Evolutionary conservation across 2,113 vertebrate species (phyloP).

Genomic region (Pygoscelis adeliae): DNA sequence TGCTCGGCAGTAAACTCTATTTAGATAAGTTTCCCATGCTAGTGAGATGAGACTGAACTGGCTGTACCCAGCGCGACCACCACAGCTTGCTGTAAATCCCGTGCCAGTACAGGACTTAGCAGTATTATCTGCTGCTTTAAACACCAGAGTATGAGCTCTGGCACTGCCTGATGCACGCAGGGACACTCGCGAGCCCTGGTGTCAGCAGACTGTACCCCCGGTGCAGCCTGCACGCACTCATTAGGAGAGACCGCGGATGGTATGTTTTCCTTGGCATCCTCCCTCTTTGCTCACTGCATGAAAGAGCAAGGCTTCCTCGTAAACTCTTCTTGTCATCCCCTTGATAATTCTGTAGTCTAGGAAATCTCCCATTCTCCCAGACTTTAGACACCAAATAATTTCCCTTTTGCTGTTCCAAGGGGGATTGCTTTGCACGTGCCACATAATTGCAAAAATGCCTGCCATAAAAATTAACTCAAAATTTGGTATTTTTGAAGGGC

Average conservation of each 20-base stretch:
- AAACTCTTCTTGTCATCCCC: neutral
- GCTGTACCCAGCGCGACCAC: neutral
- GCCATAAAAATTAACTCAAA: neutral
- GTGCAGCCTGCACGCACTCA: neutral
- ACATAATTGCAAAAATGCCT: neutral
- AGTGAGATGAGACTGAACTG: neutral
- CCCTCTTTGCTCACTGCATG: neutral
- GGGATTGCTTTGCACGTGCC: neutral
- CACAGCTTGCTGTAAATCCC: neutral
- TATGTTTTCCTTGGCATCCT: neutral
- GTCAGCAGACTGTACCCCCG: neutral
- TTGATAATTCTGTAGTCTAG: neutral
- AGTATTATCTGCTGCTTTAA: neutral
- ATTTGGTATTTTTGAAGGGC: neutral
- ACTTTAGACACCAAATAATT: neutral
- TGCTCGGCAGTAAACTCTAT: neutral
- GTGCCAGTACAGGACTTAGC: neutral
- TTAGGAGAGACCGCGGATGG: neutral
- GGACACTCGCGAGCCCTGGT: neutral
- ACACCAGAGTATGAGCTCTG: neutral
- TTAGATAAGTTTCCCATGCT: neutral
- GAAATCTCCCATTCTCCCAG: neutral
- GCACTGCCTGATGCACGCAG: neutral
- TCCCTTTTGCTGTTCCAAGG: neutral
- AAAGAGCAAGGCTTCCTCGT: neutral